Conservation (phyloP, 1,140 invertebrate genomes). For the Eupeodes corollae region DNA sequence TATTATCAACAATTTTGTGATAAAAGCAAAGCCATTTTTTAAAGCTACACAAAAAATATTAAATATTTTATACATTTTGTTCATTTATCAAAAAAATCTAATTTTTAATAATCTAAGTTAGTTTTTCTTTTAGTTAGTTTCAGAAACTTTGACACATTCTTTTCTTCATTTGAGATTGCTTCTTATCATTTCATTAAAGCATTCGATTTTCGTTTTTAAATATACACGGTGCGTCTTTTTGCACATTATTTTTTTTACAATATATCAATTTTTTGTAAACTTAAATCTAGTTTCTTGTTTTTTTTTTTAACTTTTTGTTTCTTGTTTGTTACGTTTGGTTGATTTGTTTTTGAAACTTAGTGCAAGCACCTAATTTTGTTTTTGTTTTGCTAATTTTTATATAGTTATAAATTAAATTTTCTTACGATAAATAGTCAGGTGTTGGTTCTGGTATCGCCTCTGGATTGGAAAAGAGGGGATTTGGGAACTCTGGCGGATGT, state of each 20-base stretch:
- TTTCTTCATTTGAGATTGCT: slow-evolving; percentile 8
- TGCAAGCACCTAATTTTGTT: no score
- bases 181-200: background rate
- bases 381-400: no score
- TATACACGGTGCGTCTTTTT: slow-evolving; percentile 16
- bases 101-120: background rate
- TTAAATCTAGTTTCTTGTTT: slow-evolving; percentile 5
- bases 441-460: slow-evolving; percentile 44
- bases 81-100: no score
- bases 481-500: slow-evolving; percentile 89
- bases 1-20: background rate
- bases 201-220: background rate
- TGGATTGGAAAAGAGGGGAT: slow-evolving; percentile 81
- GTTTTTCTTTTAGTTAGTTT: slow-evolving; percentile 9
- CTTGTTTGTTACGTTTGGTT: no score
- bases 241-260: slow-evolving; percentile 32
- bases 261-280: slow-evolving; percentile 10
- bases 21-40: background rate
- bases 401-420: no score
- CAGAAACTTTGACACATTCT: slow-evolving; percentile 10
- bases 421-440: slow-evolving; percentile 38
- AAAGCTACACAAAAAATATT: background rate
- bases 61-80: no score
- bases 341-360: no score
- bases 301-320: no score